Evolutionary conservation across 1,140 invertebrate species (phyloP), one percentile per base, ranked within the genome.

Genomic region (Rhyzopertha dominica): DNA sequence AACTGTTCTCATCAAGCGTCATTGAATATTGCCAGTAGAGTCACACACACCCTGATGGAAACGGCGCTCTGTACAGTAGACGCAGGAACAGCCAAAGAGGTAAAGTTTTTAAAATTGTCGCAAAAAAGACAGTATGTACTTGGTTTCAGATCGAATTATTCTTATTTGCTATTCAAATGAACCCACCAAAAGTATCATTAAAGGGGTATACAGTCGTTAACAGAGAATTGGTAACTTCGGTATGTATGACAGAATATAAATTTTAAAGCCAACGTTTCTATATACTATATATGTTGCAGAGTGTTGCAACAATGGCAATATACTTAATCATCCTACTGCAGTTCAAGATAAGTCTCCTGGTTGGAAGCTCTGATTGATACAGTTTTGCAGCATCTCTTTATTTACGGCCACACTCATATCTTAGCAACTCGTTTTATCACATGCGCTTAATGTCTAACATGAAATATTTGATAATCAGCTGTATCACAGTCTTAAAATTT

Each of bases 101-200:
- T 71, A 60, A 34, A 17, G 25, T 29, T 41, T 26, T 42, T 16
- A 5, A 24, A 31, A 40, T 28, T 32, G 16, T 39, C 19, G 18
- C 17, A 14, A 32, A 8, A 34, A 35, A 43, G 18, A 4, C 16
- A 22, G 19, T 19, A 12, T 31, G 12, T 30, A 9, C 3, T 24
- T 47, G 50, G 42, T 52, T 63, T 32, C 54, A 78, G 76, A 73
- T 79, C 40, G 74, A 78, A 53, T 63, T 76, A 30, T 79, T 79
- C 60, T 73, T 79, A 40, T 69, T 72, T 43, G 77, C 76, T 1
- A 78, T 79, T 22, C 73, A 77, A 56, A 76, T 78, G 74, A 79
- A 79, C 60, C 76, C 77, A 13, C 76, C 77, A 3, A 74, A 76
- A 13, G 76, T 79, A 9, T 77, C 74, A 18, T 56, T 79, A 10